phyloP scores from a whole-genome alignment of 2,888 invertebrate species.

The Disparrhopalites patrizii region DNA sequence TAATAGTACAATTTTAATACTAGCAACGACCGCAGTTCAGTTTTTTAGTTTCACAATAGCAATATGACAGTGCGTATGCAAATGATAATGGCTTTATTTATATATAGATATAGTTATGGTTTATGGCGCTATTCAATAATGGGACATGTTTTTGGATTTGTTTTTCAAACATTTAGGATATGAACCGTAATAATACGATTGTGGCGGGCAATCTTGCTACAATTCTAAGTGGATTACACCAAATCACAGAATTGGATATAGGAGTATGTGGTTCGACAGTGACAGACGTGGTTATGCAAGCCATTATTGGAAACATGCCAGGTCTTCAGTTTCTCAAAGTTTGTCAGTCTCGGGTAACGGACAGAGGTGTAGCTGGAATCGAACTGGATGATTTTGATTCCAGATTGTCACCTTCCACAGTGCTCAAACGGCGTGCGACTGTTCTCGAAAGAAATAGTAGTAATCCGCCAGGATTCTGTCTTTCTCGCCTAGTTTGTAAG shows the following conservation, averaged over 20 bases:
- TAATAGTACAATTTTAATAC: neutral
- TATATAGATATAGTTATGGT: neutral
- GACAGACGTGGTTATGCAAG: slow-evolving; percentile 28
- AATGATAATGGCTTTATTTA: too few relatives aligned
- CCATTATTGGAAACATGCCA: slow-evolving; percentile 17
- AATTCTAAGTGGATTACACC: neutral
- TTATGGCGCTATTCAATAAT: neutral
- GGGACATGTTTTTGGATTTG: neutral
- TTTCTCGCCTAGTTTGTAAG: slow-evolving; percentile 20
- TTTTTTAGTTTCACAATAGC: too few relatives aligned
- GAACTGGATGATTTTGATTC: slow-evolving; percentile 31
- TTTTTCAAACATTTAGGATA: neutral
- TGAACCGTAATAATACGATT: neutral
- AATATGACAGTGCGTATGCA: too few relatives aligned
- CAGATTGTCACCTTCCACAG: slow-evolving; percentile 6
- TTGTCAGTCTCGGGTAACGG: slow-evolving; percentile 26
- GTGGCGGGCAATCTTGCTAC: neutral
- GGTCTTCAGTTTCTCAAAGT: slow-evolving; percentile 17
- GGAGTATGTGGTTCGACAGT: slow-evolving; percentile 23
- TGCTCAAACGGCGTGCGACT: slow-evolving; percentile 1
- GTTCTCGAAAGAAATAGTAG: slow-evolving; percentile 16
- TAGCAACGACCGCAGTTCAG: neutral
- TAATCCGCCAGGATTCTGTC: slow-evolving; percentile 11
- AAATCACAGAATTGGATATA: slow-evolving; percentile 25
- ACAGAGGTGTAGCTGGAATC: slow-evolving; percentile 28